Base-by-base conservation (phyloP, 2,888 invertebrate species). In the Endomychus coccineus region DNA sequence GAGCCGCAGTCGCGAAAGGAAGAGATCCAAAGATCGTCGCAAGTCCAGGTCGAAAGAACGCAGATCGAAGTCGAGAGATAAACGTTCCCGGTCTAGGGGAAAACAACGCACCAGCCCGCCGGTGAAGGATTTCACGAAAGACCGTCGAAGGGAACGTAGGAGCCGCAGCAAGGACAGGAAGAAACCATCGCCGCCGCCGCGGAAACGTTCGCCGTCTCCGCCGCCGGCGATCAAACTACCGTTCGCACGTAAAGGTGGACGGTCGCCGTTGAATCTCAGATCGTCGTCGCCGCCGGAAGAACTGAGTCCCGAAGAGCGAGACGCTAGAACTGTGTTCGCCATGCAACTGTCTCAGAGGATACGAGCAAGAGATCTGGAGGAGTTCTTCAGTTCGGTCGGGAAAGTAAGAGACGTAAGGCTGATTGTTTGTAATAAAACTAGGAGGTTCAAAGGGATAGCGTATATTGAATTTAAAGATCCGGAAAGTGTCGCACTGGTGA, bases 381-480 rank as follows among this genome's bases (percentile, higher is more conserved):
- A 98, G 67, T 99, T 99, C 67, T 98, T 98, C 67, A 94, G 94
- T 16, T 88, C 95, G 42, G 96, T 98, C 40, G 98, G 98, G 27
- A 95, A 95, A 77, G 95, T 95, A 39, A 79, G 94, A 52, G 98
- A 99, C 71, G 98, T 99, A 12, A 77, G 97, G 56, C 80, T 99
- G 52, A 99, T 99, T 39, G 95, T 95, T 37, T 98, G 98, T 68
- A 97, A 96, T 68, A 96, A 97, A 68, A 99, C 98, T 0, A 80
- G 97, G 58, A 73, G 97, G 49, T 97, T 97, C 58, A 99, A 99
- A 69, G 98, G 98, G 27, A 97, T 99, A 54, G 91, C 97, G n/a
- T 99, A 99, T 61, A 92, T 99, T 41, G 98, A 99, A 69, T 99
- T 98, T 63, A 86, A 87, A 66, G 96, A 97, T 70, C 88, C 94